A percentile compares a stretch with the other conserved stretches of the same genome.
Conservation (phyloP, 2,888 invertebrate species). For the Amphipoea lucens region DNA sequence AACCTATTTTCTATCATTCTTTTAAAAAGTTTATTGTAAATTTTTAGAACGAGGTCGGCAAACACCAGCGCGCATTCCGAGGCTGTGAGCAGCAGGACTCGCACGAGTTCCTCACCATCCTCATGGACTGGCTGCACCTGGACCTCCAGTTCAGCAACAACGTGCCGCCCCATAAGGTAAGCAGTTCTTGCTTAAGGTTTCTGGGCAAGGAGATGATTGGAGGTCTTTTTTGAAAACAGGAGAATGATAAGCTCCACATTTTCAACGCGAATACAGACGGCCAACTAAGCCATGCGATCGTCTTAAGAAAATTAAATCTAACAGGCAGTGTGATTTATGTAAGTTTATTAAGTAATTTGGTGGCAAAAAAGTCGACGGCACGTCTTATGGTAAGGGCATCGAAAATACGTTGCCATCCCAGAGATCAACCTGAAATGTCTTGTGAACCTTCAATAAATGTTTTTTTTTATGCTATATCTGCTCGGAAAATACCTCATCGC, state of each 20-base stretch:
- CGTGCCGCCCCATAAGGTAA: slow-evolving; percentile 82
- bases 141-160: slow-evolving; percentile 91
- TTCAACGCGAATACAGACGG: neutral
- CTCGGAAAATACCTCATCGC: too few relatives aligned
- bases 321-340: too few relatives aligned
- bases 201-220: neutral
- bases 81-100: slow-evolving; percentile 96
- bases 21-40: neutral
- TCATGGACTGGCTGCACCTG: slow-evolving; percentile 96
- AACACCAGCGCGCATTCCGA: slow-evolving; percentile 93
- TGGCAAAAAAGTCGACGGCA: too few relatives aligned
- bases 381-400: too few relatives aligned
- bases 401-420: too few relatives aligned
- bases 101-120: slow-evolving; percentile 96
- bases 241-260: neutral
- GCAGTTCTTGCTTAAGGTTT: neutral
- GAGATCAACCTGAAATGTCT: too few relatives aligned
- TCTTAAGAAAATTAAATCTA: too few relatives aligned
- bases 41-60: slow-evolving; percentile 92
- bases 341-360: too few relatives aligned
- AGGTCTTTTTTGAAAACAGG: neutral
- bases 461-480: too few relatives aligned
- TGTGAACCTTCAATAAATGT: too few relatives aligned
- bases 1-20: too few relatives aligned
- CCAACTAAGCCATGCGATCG: too few relatives aligned